Evolutionary conservation across 1,140 invertebrate species (phyloP).

Genomic region (Drosophila ambigua): DNA sequence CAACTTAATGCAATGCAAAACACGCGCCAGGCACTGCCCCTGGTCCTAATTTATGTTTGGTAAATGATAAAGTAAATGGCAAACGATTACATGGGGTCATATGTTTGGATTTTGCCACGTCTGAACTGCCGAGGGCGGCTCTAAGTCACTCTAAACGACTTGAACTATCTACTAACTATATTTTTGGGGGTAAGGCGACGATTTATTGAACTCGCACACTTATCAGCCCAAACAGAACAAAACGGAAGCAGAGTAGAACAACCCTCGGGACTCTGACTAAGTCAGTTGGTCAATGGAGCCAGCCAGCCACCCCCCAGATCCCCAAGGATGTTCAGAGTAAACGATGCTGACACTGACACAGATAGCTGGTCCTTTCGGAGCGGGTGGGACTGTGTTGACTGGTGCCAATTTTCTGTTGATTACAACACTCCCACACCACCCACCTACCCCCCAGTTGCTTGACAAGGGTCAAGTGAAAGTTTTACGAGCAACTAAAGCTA

Average conservation of each 20-base stretch:
- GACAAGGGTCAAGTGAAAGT: constrained; percentile 79
- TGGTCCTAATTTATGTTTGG: constrained; percentile 48
- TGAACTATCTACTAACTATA: constrained; percentile 40
- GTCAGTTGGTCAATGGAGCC: constrained; percentile 61
- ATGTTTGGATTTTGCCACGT: constrained; percentile 39
- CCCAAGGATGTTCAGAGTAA: constrained; percentile 56
- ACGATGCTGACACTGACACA: constrained; percentile 70
- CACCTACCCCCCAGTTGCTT: constrained; percentile 7
- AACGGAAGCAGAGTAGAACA: constrained; percentile 36
- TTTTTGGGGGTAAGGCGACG: constrained; percentile 49
- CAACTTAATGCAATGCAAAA: constrained; percentile 67
- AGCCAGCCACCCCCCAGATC: constrained; percentile 37
- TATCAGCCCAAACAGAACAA: constrained; percentile 37
- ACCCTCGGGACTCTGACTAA: constrained; percentile 44
- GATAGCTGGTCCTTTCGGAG: constrained; percentile 27
- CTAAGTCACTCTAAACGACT: constrained; percentile 34
- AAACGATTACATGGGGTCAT: constrained; percentile 46
- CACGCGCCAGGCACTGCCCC: constrained; percentile 39
- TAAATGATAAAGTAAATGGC: constrained; percentile 63
- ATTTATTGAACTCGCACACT: constrained; percentile 71
- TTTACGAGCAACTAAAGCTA: constrained; percentile 63
- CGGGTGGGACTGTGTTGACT: constrained; percentile 44
- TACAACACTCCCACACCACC: constrained; percentile 48
- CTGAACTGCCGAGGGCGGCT: constrained; percentile 2
- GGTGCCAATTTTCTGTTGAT: constrained; percentile 79